Conservation (phyloP, 2,113 vertebrate genomes). For the Clarias batrachus region DNA sequence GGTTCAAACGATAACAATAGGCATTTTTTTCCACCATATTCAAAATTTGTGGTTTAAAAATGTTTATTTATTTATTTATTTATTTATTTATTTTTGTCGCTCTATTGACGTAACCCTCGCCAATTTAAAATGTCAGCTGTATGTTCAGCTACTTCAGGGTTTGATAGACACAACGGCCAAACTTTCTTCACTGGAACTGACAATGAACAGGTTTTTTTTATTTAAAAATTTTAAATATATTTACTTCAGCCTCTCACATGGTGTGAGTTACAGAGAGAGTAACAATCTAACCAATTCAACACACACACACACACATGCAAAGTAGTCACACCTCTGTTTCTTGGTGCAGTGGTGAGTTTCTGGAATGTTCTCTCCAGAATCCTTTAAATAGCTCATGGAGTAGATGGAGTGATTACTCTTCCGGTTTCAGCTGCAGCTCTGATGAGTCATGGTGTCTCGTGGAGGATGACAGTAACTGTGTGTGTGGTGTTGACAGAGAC, state of each 20-base stretch:
- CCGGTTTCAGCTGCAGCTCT: neutral
- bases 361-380: neutral
- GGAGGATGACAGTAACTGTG: neutral
- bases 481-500: neutral
- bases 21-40: too few species aligned
- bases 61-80: too few species aligned
- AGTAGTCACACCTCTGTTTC: neutral
- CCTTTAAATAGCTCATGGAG: neutral
- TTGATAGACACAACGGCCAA: neutral
- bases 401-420: neutral
- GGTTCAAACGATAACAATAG: too few species aligned
- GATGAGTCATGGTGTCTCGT: constrained; percentile 9
- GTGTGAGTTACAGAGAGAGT: neutral
- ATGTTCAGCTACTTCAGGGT: neutral
- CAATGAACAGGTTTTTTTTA: too few species aligned
- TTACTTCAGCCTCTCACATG: too few species aligned
- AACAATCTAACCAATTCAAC: neutral
- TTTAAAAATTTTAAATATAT: too few species aligned
- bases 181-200: too few species aligned
- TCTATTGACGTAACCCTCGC: too few species aligned
- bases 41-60: too few species aligned
- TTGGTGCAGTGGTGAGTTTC: neutral
- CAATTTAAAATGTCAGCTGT: neutral
- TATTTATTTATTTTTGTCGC: too few species aligned
- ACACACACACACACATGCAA: too few species aligned